Percentiles rank a stretch among this genome's conserved stretches.
Conservation (phyloP, 2,113 vertebrate species). For the Lutjanus erythropterus region DNA sequence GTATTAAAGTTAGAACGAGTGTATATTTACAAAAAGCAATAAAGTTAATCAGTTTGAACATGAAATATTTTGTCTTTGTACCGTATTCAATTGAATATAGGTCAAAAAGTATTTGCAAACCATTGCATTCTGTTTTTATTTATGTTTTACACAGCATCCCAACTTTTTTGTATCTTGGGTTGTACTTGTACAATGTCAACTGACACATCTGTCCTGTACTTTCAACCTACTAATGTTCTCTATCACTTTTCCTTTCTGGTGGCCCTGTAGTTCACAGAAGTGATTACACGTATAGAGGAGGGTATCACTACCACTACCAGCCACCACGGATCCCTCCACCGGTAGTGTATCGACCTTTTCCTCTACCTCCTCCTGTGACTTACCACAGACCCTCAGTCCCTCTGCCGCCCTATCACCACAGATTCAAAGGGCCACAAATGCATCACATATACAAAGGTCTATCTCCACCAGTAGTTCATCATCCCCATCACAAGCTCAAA, state of each 20-base stretch:
- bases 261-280: conserved; percentile 82
- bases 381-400: conserved; percentile 70
- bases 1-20: too few species aligned
- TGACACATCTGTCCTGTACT: conserved; percentile 56
- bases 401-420: conserved; percentile 64
- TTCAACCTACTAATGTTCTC: conserved; percentile 76
- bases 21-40: too few species aligned
- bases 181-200: conserved; percentile 43
- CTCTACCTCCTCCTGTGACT: conserved; percentile 70
- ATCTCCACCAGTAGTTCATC: conserved; percentile 61
- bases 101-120: too few species aligned
- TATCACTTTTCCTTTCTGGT: conserved; percentile 80
- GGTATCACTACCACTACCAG: conserved; percentile 80
- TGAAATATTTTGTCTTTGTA: too few species aligned
- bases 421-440: conserved; percentile 65
- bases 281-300: conserved; percentile 85
- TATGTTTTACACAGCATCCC: too few species aligned
- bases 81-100: too few species aligned
- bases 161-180: too few species aligned
- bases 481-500: conserved; percentile 58
- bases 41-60: too few species aligned
- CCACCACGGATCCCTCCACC: conserved; percentile 74
- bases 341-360: conserved; percentile 70
- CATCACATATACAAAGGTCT: conserved; percentile 66
- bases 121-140: too few species aligned